Percentiles rank a stretch among this genome's conserved stretches.
Conservation (phyloP, 2,888 invertebrate genomes). For the Orgyia antiqua region DNA sequence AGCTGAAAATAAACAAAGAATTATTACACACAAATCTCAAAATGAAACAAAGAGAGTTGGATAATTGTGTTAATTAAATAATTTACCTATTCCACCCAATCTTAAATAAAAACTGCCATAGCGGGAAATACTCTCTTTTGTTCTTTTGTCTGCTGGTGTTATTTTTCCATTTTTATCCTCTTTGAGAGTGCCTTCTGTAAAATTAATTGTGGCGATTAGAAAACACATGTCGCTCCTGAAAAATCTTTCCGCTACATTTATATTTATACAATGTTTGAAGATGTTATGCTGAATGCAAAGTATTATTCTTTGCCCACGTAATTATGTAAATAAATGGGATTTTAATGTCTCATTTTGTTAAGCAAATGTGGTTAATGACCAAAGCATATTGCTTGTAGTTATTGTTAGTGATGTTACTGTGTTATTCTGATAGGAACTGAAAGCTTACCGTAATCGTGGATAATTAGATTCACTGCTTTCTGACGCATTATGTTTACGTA, state of each 20-base stretch:
- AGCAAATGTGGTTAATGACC: constrained; percentile 69
- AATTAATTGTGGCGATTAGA: constrained; percentile 36
- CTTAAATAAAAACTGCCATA: constrained; percentile 93
- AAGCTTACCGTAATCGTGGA: constrained; percentile 69
- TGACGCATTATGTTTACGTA: constrained; percentile 82
- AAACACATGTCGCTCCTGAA: constrained; percentile 32
- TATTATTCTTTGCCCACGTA: constrained; percentile 61
- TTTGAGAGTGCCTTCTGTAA: constrained; percentile 52
- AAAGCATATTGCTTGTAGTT: constrained; percentile 26
- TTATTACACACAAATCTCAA: no score
- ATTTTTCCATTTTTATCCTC: constrained; percentile 55
- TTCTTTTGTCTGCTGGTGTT: constrained; percentile 53
- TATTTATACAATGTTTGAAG: no score
- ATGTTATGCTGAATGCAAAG: constrained; percentile 63
- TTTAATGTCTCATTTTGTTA: constrained; percentile 76
- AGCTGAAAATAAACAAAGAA: constrained; percentile 34
- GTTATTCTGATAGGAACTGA: constrained; percentile 15
- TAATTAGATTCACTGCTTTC: constrained; percentile 79
- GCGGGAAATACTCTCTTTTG: constrained; percentile 66
- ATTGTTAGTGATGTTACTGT: constrained; percentile 26
- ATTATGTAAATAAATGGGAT: constrained; percentile 76
- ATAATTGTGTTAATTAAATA: constrained; percentile 12
- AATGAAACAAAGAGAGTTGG: no score
- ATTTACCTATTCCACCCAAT: constrained; percentile 87
- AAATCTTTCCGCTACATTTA: constrained; percentile 46